Conservation (phyloP, 2,888 invertebrate genomes). For the Epirrhoe tristata region DNA sequence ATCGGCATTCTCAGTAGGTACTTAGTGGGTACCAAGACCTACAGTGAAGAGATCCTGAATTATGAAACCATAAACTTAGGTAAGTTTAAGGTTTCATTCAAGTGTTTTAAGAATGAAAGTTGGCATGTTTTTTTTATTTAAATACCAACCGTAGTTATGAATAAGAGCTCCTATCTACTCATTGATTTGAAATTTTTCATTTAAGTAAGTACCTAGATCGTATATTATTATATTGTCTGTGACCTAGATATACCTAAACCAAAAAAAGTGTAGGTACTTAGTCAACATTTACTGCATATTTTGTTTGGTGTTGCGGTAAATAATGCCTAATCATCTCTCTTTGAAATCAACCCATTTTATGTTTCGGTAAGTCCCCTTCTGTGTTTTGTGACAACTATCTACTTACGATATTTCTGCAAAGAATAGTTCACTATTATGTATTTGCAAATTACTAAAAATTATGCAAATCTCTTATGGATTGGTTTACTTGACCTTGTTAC, state of each 20-base stretch:
- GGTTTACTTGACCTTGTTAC: conserved; percentile 24
- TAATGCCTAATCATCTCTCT: no score
- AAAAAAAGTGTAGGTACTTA: no score
- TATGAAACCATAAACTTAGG: background rate
- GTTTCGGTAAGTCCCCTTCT: background rate
- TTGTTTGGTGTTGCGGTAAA: no score
- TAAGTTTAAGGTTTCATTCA: background rate
- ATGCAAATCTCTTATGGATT: conserved; percentile 2
- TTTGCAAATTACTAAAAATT: background rate
- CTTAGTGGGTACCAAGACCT: background rate
- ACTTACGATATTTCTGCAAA: background rate
- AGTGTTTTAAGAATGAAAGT: background rate
- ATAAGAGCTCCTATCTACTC: no score
- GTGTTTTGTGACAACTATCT: background rate
- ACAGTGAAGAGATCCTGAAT: background rate
- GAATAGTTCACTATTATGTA: background rate
- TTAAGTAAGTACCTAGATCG: no score
- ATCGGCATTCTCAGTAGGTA: conserved; percentile 41
- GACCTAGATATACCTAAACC: no score
- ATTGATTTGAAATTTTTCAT: no score
- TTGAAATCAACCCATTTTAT: background rate
- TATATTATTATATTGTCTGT: no score
- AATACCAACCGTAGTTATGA: no score
- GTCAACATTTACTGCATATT: no score
- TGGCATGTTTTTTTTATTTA: no score